Evolutionary conservation across 2,113 vertebrate species (phyloP), one percentile per base, ranked within the genome.

Genomic region (Salvelinus fontinalis): DNA sequence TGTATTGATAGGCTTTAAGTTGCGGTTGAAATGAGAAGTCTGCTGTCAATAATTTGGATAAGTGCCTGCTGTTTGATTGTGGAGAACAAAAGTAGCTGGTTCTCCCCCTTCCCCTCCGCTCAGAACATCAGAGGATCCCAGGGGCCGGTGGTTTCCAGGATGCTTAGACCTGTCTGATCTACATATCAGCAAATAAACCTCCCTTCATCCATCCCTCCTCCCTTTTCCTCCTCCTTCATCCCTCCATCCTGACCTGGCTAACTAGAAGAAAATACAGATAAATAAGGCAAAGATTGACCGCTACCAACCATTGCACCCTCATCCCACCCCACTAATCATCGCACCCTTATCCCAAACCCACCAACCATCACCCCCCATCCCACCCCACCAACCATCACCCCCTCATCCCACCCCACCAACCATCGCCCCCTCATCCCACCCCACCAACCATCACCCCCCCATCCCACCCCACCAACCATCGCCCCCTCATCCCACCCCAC

Each of bases 1-100:
- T 98, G 96, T 98, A 98, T 99, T 99, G 98, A 99, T 99, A 96
- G 95, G 95, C 97, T n/a, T 98, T 99, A 99, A 99, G 98, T 99
- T 98, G 97, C 97, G 97, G 97, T 96, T 97, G 97, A 98, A 99
- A 98, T 97, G 96, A 97, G 95, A 97, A 98, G 98, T 98, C 96
- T 97, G 97, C 97, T 97, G 97, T 99, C 97, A 99, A 98, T 99
- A 99, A 99, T 99, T 98, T 94, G 94, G 97, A 97, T 99, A 99
- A 99, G 97, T 98, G 97, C 96, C 95, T 93, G 92, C 94, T 95
- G 96, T 98, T 98, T 98, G 96, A 99, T 97, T 96, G 95, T 94
- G 94, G 95, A 97, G 95, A 96, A 97, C 95, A 97, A 95, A 96
- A 31, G 95, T 96, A 94, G 94, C 94, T 86, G 93, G 49, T 16